Percentiles rank a stretch among this genome's conserved stretches.
Conservation (phyloP, 30 jellyfish, hydroid and myxozoan genomes). For the Nemopilema nomurai region DNA sequence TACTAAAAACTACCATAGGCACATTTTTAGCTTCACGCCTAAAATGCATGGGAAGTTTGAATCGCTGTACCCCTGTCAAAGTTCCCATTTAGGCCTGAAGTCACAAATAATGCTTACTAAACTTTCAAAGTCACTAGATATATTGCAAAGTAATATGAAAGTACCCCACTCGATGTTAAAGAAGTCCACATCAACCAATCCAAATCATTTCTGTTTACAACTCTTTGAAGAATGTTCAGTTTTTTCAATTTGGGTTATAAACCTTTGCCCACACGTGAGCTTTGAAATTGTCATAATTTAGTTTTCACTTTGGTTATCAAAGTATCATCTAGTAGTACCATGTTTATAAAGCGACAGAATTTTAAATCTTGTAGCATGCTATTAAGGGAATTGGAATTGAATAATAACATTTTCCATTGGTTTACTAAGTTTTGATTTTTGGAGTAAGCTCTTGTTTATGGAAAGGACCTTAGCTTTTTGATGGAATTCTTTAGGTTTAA, state of each 20-base stretch:
- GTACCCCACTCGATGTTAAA: too few species aligned
- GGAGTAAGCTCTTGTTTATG: not conserved
- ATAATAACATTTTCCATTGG: not conserved
- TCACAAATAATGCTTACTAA: too few species aligned
- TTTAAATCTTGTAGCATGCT: not conserved
- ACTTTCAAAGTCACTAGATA: too few species aligned
- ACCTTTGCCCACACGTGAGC: not conserved
- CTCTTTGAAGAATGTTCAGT: not conserved
- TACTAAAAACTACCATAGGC: too few species aligned
- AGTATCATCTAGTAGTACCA: not conserved
- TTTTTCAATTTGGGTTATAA: not conserved
- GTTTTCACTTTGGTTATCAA: not conserved
- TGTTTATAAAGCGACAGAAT: not conserved
- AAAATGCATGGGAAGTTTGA: too few species aligned
- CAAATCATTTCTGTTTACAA: not conserved
- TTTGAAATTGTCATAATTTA: not conserved
- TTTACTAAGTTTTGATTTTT: not conserved
- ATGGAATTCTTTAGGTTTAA: not conserved
- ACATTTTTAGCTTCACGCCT: too few species aligned
- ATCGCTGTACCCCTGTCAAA: too few species aligned
- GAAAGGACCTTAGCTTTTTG: not conserved
- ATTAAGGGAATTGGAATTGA: not conserved
- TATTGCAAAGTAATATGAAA: too few species aligned
- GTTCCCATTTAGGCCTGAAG: too few species aligned
- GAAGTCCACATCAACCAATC: not conserved